These are phyloP conservation scores for Eumerus sabulonum DNA, from an alignment of 2,888 invertebrate species.

Conservation along the genomic window DNA sequence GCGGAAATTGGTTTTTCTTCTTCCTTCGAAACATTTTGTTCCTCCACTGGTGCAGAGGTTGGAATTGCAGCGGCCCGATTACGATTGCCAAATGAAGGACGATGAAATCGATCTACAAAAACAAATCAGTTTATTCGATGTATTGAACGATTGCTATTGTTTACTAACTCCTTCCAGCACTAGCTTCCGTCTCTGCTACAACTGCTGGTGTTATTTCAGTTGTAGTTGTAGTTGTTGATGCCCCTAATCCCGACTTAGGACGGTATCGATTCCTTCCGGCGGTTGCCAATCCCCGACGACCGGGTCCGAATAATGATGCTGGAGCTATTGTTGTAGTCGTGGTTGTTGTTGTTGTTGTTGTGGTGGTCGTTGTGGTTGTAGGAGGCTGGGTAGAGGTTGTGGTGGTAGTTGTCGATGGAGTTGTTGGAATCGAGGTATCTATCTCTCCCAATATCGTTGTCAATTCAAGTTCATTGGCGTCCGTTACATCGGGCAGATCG, in stretches of 20 bases:
- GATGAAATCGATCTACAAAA: constrained; percentile 76
- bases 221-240: constrained; percentile 80
- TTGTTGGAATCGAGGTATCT: constrained; percentile 75
- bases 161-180: constrained; percentile 73
- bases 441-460: constrained; percentile 79
- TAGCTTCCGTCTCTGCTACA: constrained; percentile 73
- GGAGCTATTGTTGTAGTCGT: constrained; percentile 79
- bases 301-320: constrained; percentile 73
- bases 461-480: constrained; percentile 72
- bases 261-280: constrained; percentile 78
- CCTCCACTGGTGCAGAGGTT: constrained; percentile 71
- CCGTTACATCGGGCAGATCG: constrained; percentile 75
- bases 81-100: constrained; percentile 77
- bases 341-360: constrained; percentile 79
- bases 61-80: constrained; percentile 72
- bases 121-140: neutral
- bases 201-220: constrained; percentile 79
- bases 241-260: constrained; percentile 74
- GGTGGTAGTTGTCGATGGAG: constrained; percentile 80
- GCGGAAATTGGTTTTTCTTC: constrained; percentile 73
- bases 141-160: neutral
- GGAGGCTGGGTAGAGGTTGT: constrained; percentile 81
- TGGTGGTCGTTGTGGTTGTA: constrained; percentile 80
- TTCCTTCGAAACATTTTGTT: constrained; percentile 73
- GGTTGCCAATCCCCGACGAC: constrained; percentile 72